Conservation (phyloP, 2,797 vertebrate species). For the Heliangelus exortis region DNA sequence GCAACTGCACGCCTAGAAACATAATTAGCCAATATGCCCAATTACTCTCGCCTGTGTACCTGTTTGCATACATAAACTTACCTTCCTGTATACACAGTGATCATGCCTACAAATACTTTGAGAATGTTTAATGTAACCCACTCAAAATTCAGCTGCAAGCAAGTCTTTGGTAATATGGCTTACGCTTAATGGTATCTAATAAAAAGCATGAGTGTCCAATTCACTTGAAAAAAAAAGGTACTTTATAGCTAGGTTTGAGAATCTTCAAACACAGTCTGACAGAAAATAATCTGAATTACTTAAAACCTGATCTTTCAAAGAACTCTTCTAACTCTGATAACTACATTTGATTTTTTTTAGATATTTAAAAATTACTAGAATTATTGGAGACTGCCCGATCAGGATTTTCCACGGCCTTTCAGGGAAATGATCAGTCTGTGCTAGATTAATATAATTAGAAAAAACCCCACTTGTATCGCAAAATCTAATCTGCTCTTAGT, state of each 20-base stretch:
- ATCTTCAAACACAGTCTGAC: neutral
- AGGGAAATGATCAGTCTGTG: neutral
- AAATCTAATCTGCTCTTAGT: neutral
- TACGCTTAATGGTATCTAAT: neutral
- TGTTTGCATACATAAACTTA: constrained; percentile 66
- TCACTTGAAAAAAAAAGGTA: neutral
- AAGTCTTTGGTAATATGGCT: neutral
- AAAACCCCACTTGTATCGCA: neutral
- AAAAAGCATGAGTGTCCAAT: neutral
- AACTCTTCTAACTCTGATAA: neutral
- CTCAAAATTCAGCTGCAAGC: neutral
- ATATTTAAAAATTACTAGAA: neutral
- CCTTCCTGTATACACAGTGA: constrained; percentile 38
- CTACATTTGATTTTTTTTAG: neutral
- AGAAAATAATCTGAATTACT: neutral
- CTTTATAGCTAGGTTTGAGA: neutral
- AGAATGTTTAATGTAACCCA: neutral
- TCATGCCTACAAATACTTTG: neutral
- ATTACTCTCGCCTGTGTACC: constrained; percentile 49
- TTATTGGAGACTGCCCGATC: neutral
- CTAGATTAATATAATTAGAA: neutral
- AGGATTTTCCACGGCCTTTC: neutral
- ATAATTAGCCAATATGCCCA: constrained; percentile 54
- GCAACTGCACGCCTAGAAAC: neutral
- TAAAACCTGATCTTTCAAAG: neutral